A percentile compares a stretch with the other conserved stretches of the same genome.
Evolutionary conservation across 2,888 invertebrate genomes (phyloP).

Genomic region (Drosophila crucigera): DNA sequence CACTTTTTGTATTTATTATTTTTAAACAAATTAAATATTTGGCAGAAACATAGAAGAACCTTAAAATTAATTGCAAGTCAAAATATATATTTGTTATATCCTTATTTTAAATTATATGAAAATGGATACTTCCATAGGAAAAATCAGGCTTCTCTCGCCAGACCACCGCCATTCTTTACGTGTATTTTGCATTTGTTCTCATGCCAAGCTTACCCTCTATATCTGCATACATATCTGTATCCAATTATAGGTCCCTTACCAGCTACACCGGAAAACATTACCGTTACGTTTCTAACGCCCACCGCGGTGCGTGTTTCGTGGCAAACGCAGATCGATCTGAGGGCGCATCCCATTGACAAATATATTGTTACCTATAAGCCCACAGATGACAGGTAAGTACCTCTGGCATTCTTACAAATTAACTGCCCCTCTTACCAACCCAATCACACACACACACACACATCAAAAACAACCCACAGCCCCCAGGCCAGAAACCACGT

Average conservation of each 20-base stretch:
- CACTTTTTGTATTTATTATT: neutral
- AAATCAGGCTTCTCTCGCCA: neutral
- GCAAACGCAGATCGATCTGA: conserved; percentile 92
- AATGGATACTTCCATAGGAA: neutral
- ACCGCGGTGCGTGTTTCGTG: conserved; percentile 94
- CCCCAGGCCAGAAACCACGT: neutral
- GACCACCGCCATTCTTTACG: neutral
- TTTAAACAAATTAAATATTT: neutral
- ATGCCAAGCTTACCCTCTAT: neutral
- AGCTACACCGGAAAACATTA: conserved; percentile 94
- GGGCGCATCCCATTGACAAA: conserved; percentile 89
- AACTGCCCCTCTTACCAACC: neutral
- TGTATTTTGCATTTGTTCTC: conserved; percentile 2
- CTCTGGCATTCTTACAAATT: conserved; percentile 44
- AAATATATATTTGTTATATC: neutral
- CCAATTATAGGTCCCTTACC: conserved; percentile 90
- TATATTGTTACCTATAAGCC: conserved; percentile 97
- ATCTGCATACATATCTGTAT: conserved; percentile 3
- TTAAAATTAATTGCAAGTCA: too few relatives aligned
- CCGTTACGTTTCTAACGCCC: conserved; percentile 94
- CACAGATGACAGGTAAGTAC: conserved; percentile 94
- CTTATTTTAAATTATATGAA: neutral
- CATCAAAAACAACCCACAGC: too few relatives aligned
- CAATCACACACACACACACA: neutral
- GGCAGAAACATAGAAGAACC: neutral